phyloP scores from a whole-genome alignment of 2,113 vertebrate genomes.

The Pelvicachromis taeniatus region DNA sequence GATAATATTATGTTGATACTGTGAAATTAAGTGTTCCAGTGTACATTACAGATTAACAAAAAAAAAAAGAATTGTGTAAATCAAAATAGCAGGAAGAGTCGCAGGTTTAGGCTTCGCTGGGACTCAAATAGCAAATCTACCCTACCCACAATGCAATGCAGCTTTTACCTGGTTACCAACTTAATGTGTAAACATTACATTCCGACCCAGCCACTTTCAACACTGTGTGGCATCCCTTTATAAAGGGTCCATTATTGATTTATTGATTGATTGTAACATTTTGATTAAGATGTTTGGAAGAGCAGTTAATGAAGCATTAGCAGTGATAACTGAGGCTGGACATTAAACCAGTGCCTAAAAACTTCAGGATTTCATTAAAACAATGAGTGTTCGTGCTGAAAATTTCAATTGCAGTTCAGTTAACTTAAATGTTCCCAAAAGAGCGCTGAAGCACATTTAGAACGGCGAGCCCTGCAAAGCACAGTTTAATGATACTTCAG shows the following conservation, averaged over 20 bases:
- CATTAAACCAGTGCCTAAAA: background rate
- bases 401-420: background rate
- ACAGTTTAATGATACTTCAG: background rate
- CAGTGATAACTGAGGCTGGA: background rate
- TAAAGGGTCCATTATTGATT: background rate
- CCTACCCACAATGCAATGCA: background rate
- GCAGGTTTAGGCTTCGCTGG: background rate
- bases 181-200: background rate
- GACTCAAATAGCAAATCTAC: rapidly evolving
- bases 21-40: background rate
- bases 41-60: background rate
- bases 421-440: background rate
- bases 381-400: background rate
- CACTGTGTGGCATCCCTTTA: background rate
- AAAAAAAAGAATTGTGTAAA: background rate
- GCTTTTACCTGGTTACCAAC: background rate
- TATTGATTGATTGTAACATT: background rate
- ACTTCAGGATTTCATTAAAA: background rate
- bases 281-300: background rate
- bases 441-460: background rate
- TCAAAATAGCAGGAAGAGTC: background rate
- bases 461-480: background rate
- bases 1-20: background rate
- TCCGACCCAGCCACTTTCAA: rapidly evolving
- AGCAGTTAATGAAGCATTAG: background rate